Percentiles rank a stretch among this genome's conserved stretches.
phyloP scores from a whole-genome alignment of 2,888 invertebrate genomes.

The Polymixis flavicincta region DNA sequence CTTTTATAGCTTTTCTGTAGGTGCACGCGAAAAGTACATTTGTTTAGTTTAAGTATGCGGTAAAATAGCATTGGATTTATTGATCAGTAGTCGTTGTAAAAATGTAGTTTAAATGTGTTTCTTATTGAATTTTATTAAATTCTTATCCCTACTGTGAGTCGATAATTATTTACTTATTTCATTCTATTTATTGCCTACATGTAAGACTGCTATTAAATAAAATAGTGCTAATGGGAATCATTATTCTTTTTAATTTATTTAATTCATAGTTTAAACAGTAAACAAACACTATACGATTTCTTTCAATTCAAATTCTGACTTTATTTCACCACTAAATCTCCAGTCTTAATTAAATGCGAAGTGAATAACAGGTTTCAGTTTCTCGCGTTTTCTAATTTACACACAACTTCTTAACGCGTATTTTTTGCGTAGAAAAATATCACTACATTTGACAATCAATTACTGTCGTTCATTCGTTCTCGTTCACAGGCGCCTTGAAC shows the following conservation, averaged over 20 bases:
- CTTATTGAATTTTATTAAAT: conserved; percentile 17
- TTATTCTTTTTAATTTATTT: conserved; percentile 13
- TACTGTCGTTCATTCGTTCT: conserved; percentile 38
- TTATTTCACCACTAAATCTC: conserved; percentile 32
- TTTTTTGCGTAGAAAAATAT: conserved; percentile 25
- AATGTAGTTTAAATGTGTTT: conserved; percentile 1
- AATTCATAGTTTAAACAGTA: neutral
- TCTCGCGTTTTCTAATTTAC: conserved; percentile 40
- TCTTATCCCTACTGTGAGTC: neutral
- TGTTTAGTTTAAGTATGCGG: conserved; percentile 12
- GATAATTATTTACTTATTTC: conserved; percentile 6
- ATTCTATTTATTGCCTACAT: conserved; percentile 10
- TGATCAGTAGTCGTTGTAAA: conserved; percentile 15
- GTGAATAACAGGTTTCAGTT: conserved; percentile 36
- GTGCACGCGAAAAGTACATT: conserved; percentile 45
- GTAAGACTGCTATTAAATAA: conserved; percentile 11
- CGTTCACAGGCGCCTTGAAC: conserved; percentile 24
- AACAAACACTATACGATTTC: conserved; percentile 21
- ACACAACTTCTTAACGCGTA: conserved; percentile 11
- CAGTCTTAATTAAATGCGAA: conserved; percentile 37
- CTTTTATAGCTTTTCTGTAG: conserved; percentile 18
- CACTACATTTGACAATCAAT: conserved; percentile 41
- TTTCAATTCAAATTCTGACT: conserved; percentile 14
- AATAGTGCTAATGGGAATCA: neutral
- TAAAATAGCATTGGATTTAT: conserved; percentile 34